Evolutionary conservation across 2,888 invertebrate genomes (phyloP).

Genomic region (Arenicola marina): DNA sequence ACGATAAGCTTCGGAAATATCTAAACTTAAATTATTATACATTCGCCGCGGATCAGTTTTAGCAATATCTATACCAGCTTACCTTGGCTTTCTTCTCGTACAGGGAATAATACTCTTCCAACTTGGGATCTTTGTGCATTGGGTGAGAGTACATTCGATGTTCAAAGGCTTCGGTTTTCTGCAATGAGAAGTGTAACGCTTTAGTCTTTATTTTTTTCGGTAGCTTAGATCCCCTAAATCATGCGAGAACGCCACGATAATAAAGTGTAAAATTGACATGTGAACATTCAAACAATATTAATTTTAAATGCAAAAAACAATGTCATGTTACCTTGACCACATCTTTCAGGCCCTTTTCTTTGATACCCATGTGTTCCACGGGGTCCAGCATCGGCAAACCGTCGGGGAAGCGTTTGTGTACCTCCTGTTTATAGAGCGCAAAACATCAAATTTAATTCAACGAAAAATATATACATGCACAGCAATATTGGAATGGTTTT

Average conservation of each 20-base stretch:
- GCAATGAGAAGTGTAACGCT: too few relatives aligned
- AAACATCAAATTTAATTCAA: neutral
- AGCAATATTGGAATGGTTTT: neutral
- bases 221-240: too few relatives aligned
- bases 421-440: conserved; percentile 54
- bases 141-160: conserved; percentile 80
- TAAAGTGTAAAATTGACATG: too few relatives aligned
- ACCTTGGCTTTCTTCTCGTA: conserved; percentile 74
- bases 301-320: too few relatives aligned
- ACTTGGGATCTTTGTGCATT: conserved; percentile 75
- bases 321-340: conserved; percentile 18
- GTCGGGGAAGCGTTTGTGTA: conserved; percentile 84
- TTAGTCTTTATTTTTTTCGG: too few relatives aligned
- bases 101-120: conserved; percentile 74
- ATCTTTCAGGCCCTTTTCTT: conserved; percentile 67
- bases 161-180: conserved; percentile 81
- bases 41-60: too few relatives aligned
- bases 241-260: too few relatives aligned
- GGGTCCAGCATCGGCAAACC: conserved; percentile 91
- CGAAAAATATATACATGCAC: neutral
- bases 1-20: too few relatives aligned
- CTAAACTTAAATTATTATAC: too few relatives aligned
- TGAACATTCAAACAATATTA: too few relatives aligned
- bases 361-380: conserved; percentile 93
- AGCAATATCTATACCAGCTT: too few relatives aligned